phyloP scores from a whole-genome alignment of 1,140 invertebrate species.

The Panagrolaimus sp. region DNA sequence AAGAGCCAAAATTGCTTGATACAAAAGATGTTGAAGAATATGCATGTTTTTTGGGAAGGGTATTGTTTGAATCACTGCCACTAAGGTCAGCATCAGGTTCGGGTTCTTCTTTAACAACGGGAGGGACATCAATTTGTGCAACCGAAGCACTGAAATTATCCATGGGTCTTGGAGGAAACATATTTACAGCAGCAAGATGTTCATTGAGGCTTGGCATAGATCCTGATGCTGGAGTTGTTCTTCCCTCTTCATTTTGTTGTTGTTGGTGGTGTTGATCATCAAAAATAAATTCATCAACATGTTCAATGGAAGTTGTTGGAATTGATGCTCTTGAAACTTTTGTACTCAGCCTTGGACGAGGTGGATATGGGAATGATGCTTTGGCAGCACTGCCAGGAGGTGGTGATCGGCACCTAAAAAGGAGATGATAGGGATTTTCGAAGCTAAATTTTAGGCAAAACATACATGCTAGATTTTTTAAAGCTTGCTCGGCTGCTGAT shows the following conservation, averaged over 20 bases:
- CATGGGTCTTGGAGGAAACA: background rate
- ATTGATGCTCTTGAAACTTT: background rate
- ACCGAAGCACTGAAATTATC: background rate
- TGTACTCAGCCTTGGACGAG: background rate
- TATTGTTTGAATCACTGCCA: background rate
- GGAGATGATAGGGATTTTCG: background rate
- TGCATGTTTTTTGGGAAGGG: background rate
- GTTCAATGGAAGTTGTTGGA: background rate
- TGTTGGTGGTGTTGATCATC: background rate
- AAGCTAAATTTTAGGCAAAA: background rate
- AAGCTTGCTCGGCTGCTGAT: constrained; percentile 5
- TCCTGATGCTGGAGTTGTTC: too few relatives aligned
- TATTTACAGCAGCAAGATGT: background rate
- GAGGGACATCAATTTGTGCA: background rate
- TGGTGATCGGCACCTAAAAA: constrained; percentile 2
- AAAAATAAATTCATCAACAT: background rate
- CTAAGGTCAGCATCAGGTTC: background rate
- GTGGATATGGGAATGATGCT: background rate
- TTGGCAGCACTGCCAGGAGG: background rate
- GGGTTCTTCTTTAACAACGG: background rate
- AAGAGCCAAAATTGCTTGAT: too few relatives aligned
- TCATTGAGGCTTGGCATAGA: background rate
- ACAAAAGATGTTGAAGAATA: too few relatives aligned
- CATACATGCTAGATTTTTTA: background rate
- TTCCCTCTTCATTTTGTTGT: too few relatives aligned